phyloP scores from a whole-genome alignment of 2,797 vertebrate genomes.

The Orientallactaga sibirica region DNA sequence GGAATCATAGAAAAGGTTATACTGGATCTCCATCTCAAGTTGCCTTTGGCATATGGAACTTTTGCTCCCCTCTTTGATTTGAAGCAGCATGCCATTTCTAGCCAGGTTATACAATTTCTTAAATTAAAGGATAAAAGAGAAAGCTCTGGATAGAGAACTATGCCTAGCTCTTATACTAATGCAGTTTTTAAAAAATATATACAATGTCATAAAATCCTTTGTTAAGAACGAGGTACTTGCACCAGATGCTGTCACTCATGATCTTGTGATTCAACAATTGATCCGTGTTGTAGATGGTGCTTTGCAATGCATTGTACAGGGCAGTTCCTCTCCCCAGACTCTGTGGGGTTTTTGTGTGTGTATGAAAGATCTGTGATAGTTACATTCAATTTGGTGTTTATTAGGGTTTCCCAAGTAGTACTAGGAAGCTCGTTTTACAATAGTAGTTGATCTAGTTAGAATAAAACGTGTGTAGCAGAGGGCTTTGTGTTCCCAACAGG shows the following conservation, averaged over 20 bases:
- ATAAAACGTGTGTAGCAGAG: constrained; percentile 11
- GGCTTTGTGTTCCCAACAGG: neutral
- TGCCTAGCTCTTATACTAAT: no score
- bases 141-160: neutral
- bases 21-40: neutral
- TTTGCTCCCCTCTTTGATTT: neutral
- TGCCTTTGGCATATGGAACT: neutral
- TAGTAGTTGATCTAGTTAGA: constrained; percentile 22
- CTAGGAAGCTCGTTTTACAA: neutral
- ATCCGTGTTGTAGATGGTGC: constrained; percentile 9
- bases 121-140: neutral
- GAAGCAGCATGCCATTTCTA: constrained; percentile 11
- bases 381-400: neutral
- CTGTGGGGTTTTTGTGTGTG: neutral
- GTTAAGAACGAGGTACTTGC: neutral
- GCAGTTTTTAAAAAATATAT: no score
- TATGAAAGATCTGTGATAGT: constrained; percentile 16
- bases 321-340: neutral
- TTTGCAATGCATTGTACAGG: constrained; percentile 4
- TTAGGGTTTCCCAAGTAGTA: constrained; percentile 32
- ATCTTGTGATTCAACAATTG: constrained; percentile 51
- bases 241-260: neutral
- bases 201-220: no score
- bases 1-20: constrained; percentile 40
- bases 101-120: neutral